A percentile compares a stretch with the other conserved stretches of the same genome.
Evolutionary conservation across 2,113 vertebrate species (phyloP).

Genomic region (Geothlypis trichas): DNA sequence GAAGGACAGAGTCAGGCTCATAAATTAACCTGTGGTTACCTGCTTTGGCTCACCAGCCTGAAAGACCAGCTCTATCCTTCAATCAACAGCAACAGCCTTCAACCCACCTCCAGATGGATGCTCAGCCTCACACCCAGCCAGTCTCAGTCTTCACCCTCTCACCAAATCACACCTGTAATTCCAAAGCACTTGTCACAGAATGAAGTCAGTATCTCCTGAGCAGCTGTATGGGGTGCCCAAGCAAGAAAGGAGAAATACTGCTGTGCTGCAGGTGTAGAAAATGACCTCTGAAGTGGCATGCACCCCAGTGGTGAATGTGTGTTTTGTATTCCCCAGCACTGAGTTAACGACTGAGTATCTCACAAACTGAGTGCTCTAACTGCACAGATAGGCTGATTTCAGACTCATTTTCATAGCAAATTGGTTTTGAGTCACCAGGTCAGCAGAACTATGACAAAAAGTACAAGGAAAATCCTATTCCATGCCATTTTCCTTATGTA

Average conservation of each 20-base stretch:
- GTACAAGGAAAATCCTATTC: not conserved
- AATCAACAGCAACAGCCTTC: not conserved
- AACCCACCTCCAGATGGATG: not conserved
- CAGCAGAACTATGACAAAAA: not conserved
- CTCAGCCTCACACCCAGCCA: not conserved
- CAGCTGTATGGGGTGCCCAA: not conserved
- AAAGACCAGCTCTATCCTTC: not conserved
- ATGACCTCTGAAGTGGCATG: not conserved
- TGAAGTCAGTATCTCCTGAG: not conserved
- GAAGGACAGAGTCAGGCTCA: not conserved
- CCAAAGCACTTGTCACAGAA: not conserved
- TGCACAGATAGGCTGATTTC: not conserved
- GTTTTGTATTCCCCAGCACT: not conserved
- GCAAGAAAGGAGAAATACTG: not conserved
- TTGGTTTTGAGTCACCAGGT: not conserved
- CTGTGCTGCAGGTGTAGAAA: not conserved
- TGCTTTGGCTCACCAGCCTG: not conserved
- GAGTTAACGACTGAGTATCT: not conserved
- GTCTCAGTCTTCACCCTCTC: not conserved
- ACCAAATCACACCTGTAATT: not conserved
- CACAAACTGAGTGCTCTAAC: not conserved
- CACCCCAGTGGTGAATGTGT: not conserved
- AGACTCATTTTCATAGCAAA: not conserved
- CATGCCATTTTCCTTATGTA: not conserved
- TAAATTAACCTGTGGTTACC: fast-evolving